phyloP scores from a whole-genome alignment of 2,797 vertebrate genomes.

The Anas acuta region DNA sequence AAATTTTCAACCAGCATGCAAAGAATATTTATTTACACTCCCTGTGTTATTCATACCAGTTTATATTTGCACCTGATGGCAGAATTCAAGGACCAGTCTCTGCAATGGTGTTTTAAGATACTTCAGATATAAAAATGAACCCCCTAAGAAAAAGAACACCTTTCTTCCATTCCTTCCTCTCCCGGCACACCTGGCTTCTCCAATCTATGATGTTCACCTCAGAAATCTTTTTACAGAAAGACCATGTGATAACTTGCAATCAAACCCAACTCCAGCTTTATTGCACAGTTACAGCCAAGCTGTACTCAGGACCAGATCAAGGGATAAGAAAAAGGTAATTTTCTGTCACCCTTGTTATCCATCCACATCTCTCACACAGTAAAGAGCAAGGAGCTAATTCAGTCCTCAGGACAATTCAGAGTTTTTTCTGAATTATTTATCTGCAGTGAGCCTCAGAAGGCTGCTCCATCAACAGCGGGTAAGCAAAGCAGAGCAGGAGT shows the following conservation, averaged over 20 bases:
- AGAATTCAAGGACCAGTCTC: not conserved
- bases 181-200: not conserved
- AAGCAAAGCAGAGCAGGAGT: accelerated
- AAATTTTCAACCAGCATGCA: not conserved
- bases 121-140: not conserved
- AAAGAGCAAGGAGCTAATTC: conserved; percentile 29
- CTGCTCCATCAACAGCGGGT: not conserved
- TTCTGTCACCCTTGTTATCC: conserved; percentile 36
- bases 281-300: not conserved
- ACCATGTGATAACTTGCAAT: conserved; percentile 29
- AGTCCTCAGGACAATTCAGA: not conserved
- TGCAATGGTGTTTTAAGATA: not conserved
- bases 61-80: not conserved
- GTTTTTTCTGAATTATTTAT: conserved; percentile 6
- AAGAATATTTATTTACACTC: not conserved
- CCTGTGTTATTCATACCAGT: not conserved
- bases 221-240: not conserved
- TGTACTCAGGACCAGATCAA: conserved; percentile 4
- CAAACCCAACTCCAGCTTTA: conserved; percentile 1
- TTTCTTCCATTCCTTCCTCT: not conserved
- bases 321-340: conserved; percentile 46
- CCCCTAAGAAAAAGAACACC: not conserved
- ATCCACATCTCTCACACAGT: not conserved
- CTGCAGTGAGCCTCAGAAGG: not conserved
- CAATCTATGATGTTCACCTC: not conserved